Base-by-base conservation (phyloP, 1,140 invertebrate species). In the Plectrocnemia conspersa region DNA sequence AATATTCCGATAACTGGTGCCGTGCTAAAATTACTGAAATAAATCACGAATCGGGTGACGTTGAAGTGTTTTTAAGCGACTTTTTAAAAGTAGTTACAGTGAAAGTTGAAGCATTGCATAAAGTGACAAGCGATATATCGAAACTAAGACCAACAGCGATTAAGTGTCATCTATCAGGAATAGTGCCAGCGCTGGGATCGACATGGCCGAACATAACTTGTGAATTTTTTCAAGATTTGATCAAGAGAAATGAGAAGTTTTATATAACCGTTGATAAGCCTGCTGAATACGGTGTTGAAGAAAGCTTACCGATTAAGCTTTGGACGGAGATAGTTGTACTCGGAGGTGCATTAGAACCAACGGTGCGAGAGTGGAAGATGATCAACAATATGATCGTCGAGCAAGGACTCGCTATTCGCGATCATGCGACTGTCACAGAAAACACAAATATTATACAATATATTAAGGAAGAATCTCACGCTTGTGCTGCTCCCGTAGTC, bases 81-180 rank as follows among this genome's bases (percentile, higher is more conserved):
- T 66, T 75, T n/a, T 78, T 73, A 2, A 63, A 66, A 19, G 64
- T 68, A 1, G 75, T 79, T 62, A 70, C 63, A 0, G 68, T 81
- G 3, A 52, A 65, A 0, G 19, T 68, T 0, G 33, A 66, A 1
- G 62, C 68, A 18, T 57, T 83, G 16, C 69, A 70, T 46, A 64
- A 66, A 13, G 58, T 82, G 1, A 50, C 68, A 3, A 3, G 58
- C 2, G 55, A 71, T 16, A 82, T 81, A 25, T 42, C 62, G 0
- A 44, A 64, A 0, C 55, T 74, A 1, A 70, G 70, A 5, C 66
- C 75, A 29, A 70, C 75, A 6, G 70, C 74, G 1, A 71, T 81
- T 16, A 77, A 74, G 61, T 76, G 81, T 45, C 77, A 79, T 60
- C 58, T 83, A 2, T 72, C 64, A 3, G 79, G 79, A 7, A 76